These are phyloP conservation scores for Eurois occulta DNA, from an alignment of 2,888 invertebrate genomes.

Conservation along the genomic window DNA sequence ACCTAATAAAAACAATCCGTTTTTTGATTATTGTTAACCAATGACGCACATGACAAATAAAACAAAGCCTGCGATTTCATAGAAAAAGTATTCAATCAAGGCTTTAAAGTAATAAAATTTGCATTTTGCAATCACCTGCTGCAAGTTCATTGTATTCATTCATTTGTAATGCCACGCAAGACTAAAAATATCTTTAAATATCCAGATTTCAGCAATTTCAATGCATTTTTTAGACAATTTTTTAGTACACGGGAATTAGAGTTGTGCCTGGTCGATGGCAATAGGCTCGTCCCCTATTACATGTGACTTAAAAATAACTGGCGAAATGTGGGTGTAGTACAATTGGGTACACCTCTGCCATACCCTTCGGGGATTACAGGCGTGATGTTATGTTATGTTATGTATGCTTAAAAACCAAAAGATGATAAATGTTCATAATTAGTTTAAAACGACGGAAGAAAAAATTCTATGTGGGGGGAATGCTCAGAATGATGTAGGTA, in stretches of 20 bases:
- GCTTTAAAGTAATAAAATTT: conserved; percentile 23
- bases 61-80: conserved; percentile 15
- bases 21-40: conserved; percentile 1
- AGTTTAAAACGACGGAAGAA: neutral
- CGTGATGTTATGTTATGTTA: neutral
- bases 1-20: neutral
- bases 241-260: neutral
- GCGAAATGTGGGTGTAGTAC: neutral
- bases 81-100: conserved; percentile 34
- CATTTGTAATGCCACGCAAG: conserved; percentile 23
- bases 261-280: neutral
- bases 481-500: too few species aligned
- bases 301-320: neutral
- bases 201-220: neutral
- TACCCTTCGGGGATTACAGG: neutral
- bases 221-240: neutral
- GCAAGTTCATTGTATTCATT: conserved; percentile 35
- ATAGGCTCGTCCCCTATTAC: neutral
- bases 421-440: neutral
- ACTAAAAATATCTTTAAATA: neutral
- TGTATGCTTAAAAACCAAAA: neutral
- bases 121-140: conserved; percentile 20
- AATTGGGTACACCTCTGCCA: neutral
- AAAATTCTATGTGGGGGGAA: too few species aligned
- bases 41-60: conserved; percentile 29